These are phyloP conservation scores for Falco columbarius DNA, from an alignment of 2,797 vertebrate species.

Conservation along the genomic window DNA sequence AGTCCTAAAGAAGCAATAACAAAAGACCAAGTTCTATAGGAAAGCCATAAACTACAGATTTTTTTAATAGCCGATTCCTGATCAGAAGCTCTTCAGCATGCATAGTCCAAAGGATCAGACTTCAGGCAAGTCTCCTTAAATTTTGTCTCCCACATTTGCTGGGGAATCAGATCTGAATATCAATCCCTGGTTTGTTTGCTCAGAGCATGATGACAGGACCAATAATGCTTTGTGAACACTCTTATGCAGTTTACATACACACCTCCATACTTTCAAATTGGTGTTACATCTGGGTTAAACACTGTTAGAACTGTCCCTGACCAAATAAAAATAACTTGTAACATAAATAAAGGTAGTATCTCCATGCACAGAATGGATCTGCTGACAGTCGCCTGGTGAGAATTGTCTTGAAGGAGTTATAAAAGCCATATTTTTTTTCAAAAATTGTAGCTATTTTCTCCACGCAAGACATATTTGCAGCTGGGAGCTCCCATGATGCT, in stretches of 20 bases:
- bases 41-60: neutral
- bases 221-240: neutral
- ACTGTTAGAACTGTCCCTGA: neutral
- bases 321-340: neutral
- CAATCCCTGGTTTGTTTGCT: neutral
- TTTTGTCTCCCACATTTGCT: accelerated
- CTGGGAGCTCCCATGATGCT: neutral
- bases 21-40: neutral
- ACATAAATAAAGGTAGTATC: neutral
- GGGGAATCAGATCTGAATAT: neutral
- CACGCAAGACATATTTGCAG: neutral
- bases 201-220: neutral
- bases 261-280: neutral
- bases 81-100: neutral
- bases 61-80: neutral
- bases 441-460: neutral
- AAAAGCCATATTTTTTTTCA: neutral
- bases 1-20: neutral
- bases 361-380: neutral
- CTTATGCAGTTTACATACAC: neutral
- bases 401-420: neutral
- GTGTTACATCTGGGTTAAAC: neutral
- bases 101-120: neutral
- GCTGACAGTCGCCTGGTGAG: neutral
- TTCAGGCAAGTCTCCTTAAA: neutral